phyloP scores from a whole-genome alignment of 2,113 vertebrate species.

The Salvelinus alpinus region DNA sequence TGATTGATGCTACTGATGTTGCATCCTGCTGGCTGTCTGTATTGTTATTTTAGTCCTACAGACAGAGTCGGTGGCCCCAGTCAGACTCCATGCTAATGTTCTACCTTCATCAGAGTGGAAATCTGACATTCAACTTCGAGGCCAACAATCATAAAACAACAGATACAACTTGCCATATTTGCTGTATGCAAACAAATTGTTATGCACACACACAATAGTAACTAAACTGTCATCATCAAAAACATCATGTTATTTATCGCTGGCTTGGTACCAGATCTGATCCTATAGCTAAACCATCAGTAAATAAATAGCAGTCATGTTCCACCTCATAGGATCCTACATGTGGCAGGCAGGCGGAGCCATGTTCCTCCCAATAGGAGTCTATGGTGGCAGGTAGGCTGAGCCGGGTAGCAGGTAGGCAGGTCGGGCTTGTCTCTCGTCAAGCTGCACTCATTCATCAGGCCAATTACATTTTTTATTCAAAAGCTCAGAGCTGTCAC shows the following conservation, averaged over 20 bases:
- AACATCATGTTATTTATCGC: background rate
- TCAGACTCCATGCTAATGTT: constrained; percentile 44
- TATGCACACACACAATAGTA: too few species aligned
- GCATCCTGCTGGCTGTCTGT: constrained; percentile 29
- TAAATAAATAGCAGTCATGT: background rate
- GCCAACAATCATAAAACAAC: too few species aligned
- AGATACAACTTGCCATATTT: too few species aligned
- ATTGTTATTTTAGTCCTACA: constrained; percentile 39
- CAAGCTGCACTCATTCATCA: constrained; percentile 70
- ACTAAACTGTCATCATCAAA: background rate
- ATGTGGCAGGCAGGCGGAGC: background rate
- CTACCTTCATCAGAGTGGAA: constrained; percentile 39
- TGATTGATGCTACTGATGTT: constrained; percentile 62
- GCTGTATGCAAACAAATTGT: too few species aligned
- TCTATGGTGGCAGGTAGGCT: too few species aligned
- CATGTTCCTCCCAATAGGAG: background rate
- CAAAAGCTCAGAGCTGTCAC: constrained; percentile 70
- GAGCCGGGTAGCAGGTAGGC: background rate
- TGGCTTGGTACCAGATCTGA: background rate
- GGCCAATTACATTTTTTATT: constrained; percentile 69
- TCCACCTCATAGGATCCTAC: constrained; percentile 14
- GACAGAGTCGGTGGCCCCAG: constrained; percentile 24
- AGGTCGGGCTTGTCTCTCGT: constrained; percentile 52
- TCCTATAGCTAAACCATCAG: background rate
- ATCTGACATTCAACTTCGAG: constrained; percentile 31